Evolutionary conservation across 2,797 vertebrate species (phyloP), one percentile per base, ranked within the genome.

Genomic region (Acestrorhynchus altus): DNA sequence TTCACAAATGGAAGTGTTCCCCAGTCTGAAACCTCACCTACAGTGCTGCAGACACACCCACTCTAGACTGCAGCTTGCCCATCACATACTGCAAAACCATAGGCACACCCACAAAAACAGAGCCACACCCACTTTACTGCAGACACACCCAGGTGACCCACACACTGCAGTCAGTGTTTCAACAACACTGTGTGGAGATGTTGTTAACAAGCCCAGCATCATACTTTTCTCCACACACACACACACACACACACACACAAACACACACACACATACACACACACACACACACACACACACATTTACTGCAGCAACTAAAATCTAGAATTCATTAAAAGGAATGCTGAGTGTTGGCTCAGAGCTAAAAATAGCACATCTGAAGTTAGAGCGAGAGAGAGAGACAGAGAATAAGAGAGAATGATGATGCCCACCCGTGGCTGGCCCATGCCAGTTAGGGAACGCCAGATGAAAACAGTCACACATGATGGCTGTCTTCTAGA

Each of bases 401-500:
- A 56, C 6, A 35, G 31, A 35, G 2, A 35, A 35, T 35, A 35
- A 65, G 67, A 73, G 68, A 77, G 42, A 84, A 52, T 75, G 54
- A 39, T 70, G 65, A 87, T 87, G 94, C 96, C 94, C 96, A 98
- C 97, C 96, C 88, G 95, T 94, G 92, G 95, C 95, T 86, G 96
- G 95, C 83, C 95, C 96, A 83, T 96, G 94, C 98, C 98, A 98
- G 95, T 96, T 96, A 89, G 97, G 97, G 92, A 99, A 96, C 84
- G 96, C 95, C 90, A 97, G 91, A 90, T 99, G 97, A 92, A 99
- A 99, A 90, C 97, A 99, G 96, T 99, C 98, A 85, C 98, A 99
- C 98, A 99, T 99, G 93, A 90, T 91, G 95, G 90, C 89, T 85
- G 90, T 74, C 78, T 59, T 16, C 70, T 76, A 63, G 26, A 35